Percentiles rank a stretch among this genome's conserved stretches.
Conservation (phyloP, 1,140 invertebrate genomes). For the Papilio aristodemus region DNA sequence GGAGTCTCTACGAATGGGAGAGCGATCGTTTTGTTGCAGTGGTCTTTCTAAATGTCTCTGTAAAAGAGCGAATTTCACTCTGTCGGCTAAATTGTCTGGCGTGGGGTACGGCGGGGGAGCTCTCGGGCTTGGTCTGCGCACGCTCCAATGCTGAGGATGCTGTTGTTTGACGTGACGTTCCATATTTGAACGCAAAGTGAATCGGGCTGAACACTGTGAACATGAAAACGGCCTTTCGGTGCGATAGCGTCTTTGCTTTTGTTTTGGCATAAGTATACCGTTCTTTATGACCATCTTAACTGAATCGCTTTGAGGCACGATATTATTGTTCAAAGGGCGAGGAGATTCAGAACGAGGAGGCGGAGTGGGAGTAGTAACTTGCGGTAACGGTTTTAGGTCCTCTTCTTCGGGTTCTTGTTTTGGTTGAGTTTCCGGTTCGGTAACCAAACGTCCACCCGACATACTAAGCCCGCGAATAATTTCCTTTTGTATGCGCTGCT, state of each 20-base stretch:
- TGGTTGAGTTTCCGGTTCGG: conserved; percentile 76
- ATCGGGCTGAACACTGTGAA: conserved; percentile 92
- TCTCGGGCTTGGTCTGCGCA: conserved; percentile 82
- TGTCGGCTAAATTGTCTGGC: conserved; percentile 83
- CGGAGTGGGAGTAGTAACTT: conserved; percentile 56
- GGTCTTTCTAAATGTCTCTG: conserved; percentile 87
- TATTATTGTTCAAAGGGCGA: conserved; percentile 52
- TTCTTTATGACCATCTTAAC: conserved; percentile 95
- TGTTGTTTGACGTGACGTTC: conserved; percentile 96
- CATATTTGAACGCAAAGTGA: conserved; percentile 95
- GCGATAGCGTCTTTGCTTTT: conserved; percentile 93
- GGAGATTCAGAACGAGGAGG: conserved; percentile 70
- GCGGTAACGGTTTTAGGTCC: conserved; percentile 63
- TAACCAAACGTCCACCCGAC: conserved; percentile 84
- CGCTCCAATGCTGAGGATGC: conserved; percentile 93
- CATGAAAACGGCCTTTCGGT: conserved; percentile 95
- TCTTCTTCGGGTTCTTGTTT: conserved; percentile 72
- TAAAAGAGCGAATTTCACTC: conserved; percentile 89
- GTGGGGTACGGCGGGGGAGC: conserved; percentile 71
- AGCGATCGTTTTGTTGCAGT: conserved; percentile 65
- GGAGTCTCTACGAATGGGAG: conserved; percentile 76
- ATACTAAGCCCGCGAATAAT: conserved; percentile 84
- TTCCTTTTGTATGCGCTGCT: conserved; percentile 84
- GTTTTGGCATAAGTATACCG: conserved; percentile 92
- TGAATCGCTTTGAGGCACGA: conserved; percentile 81